These are phyloP conservation scores for Trichomalopsis sarcophagae DNA, from an alignment of 1,140 invertebrate genomes.

Conservation along the genomic window DNA sequence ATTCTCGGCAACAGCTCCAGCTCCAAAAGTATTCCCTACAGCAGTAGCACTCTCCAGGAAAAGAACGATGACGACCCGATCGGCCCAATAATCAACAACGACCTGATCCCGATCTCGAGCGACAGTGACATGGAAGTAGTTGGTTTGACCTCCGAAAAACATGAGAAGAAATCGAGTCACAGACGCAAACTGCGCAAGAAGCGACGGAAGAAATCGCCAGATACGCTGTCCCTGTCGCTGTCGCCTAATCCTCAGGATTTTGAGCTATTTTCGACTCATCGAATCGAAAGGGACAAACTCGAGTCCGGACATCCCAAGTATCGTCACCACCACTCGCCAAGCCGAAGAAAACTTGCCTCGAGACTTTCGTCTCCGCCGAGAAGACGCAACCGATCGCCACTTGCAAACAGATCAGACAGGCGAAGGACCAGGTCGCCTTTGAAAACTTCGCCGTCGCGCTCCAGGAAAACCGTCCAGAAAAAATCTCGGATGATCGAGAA, in stretches of 20 bases:
- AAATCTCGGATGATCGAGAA: slow-evolving; percentile 34
- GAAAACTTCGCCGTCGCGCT: neutral
- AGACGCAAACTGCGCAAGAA: slow-evolving; percentile 23
- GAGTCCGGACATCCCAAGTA: slow-evolving; percentile 6
- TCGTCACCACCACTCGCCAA: slow-evolving; percentile 16
- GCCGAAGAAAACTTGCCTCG: neutral
- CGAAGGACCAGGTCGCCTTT: neutral
- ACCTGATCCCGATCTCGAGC: slow-evolving; percentile 71
- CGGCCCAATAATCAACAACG: slow-evolving; percentile 28
- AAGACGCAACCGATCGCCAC: slow-evolving; percentile 1
- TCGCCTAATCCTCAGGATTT: slow-evolving; percentile 23
- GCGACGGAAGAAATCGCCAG: slow-evolving; percentile 43
- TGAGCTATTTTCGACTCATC: slow-evolving; percentile 21
- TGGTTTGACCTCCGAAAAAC: slow-evolving; percentile 59
- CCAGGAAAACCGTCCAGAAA: neutral
- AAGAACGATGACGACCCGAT: slow-evolving; percentile 60
- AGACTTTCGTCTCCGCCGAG: neutral
- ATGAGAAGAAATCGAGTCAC: slow-evolving; percentile 57
- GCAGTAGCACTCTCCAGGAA: slow-evolving; percentile 65
- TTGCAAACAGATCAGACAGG: neutral
- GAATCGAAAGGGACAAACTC: slow-evolving; percentile 17
- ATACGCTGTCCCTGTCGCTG: neutral
- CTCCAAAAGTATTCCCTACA: neutral
- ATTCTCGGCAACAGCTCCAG: neutral
- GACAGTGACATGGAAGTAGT: slow-evolving; percentile 72